These are phyloP conservation scores for Epizoanthus fatuus DNA, from an alignment of 92 coral and sea anemone genomes.

Conservation along the genomic window DNA sequence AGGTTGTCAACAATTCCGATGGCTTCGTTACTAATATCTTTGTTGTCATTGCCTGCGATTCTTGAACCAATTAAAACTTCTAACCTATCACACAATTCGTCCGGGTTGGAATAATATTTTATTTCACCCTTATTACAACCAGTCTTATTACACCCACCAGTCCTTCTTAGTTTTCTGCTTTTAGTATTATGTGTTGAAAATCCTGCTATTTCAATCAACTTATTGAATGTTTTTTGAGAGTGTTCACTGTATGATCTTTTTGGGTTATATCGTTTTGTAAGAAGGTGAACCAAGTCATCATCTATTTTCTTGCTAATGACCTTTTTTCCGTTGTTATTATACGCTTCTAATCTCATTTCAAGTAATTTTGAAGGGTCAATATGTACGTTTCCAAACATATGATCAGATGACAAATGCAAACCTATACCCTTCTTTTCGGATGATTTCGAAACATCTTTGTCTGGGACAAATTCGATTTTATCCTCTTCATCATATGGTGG, in stretches of 20 bases:
- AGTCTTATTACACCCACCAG: slow-evolving; percentile 27
- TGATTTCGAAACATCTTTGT: slow-evolving; percentile 22
- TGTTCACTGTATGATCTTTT: background rate
- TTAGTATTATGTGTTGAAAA: slow-evolving; percentile 31
- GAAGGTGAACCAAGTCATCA: slow-evolving; percentile 1
- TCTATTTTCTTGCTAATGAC: slow-evolving; percentile 9
- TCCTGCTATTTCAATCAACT: slow-evolving; percentile 41
- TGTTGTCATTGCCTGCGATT: slow-evolving; percentile 42
- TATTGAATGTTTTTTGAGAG: slow-evolving; percentile 27
- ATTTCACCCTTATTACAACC: background rate
- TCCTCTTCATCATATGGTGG: background rate
- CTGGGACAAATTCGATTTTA: slow-evolving; percentile 24
- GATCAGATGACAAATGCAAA: too few species aligned
- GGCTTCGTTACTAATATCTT: slow-evolving; percentile 33
- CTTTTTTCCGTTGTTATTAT: too few species aligned
- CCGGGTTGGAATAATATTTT: slow-evolving; percentile 47
- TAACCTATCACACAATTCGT: slow-evolving; percentile 36
- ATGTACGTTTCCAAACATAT: too few species aligned
- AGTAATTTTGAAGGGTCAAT: too few species aligned
- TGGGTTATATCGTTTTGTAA: slow-evolving; percentile 19
- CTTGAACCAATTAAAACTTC: slow-evolving; percentile 39
- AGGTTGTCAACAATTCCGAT: slow-evolving; percentile 34
- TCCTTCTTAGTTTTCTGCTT: slow-evolving; percentile 27
- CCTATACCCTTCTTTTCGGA: background rate
- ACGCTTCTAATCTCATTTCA: too few species aligned